phyloP scores from a whole-genome alignment of 1,140 invertebrate species.

The Ceratoteleas bidentatus region DNA sequence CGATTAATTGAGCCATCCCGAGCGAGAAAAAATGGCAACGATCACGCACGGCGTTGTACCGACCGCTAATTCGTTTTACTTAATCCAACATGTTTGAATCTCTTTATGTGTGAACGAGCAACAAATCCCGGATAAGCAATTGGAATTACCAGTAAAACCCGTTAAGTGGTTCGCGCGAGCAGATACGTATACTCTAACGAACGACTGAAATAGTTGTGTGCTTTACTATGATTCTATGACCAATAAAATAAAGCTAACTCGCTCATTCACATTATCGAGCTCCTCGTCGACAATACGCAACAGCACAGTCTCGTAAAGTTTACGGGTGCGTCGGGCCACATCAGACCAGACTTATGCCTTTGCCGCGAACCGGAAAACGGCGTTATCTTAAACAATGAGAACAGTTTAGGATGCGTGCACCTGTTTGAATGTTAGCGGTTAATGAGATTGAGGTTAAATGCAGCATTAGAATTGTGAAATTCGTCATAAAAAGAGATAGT shows the following conservation, averaged over 20 bases:
- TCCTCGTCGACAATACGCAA: conserved; percentile 50
- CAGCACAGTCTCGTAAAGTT: conserved; percentile 58
- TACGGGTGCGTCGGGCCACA: conserved; percentile 36
- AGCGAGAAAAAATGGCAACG: conserved; percentile 15
- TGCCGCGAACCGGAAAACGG: conserved; percentile 13
- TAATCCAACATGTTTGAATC: conserved; percentile 64
- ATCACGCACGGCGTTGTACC: conserved; percentile 22
- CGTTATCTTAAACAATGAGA: conserved; percentile 29
- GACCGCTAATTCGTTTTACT: conserved; percentile 63
- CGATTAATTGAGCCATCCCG: conserved; percentile 45
- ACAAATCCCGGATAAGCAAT: conserved; percentile 65
- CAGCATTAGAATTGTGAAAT: no score
- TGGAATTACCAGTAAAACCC: conserved; percentile 61
- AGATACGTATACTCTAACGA: conserved; percentile 56
- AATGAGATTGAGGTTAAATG: not conserved
- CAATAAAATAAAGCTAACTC: conserved; percentile 64
- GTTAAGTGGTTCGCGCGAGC: conserved; percentile 57
- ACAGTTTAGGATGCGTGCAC: no score
- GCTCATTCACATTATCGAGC: conserved; percentile 47
- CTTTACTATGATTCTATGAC: conserved; percentile 56
- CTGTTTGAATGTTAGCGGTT: no score
- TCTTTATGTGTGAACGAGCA: conserved; percentile 63
- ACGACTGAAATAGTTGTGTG: conserved; percentile 49
- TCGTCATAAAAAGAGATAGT: no score
- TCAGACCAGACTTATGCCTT: conserved; percentile 21